phyloP scores from a whole-genome alignment of 2,797 vertebrate species.

The Clangula hyemalis region DNA sequence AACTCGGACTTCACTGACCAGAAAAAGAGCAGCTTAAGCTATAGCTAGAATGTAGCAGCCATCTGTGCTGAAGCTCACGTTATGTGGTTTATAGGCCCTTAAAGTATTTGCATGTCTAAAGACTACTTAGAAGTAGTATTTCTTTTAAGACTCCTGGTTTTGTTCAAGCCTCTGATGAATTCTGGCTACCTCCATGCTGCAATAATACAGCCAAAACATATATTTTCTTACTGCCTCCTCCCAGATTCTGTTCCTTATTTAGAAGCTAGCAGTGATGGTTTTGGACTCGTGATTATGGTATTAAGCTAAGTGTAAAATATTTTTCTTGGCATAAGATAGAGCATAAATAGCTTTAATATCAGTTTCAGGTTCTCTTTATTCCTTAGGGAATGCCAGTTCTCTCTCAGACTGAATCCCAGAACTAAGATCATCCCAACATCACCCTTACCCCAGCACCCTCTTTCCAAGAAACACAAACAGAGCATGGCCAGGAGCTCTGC shows the following conservation, averaged over 20 bases:
- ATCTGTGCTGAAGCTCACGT: not conserved
- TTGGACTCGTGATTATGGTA: slow-evolving; percentile 53
- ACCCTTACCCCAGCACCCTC: not conserved
- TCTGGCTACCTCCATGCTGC: slow-evolving; percentile 14
- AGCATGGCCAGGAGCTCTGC: not conserved
- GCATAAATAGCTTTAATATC: slow-evolving; percentile 44
- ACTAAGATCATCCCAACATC: not conserved
- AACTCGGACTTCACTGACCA: not conserved
- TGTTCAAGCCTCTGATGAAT: slow-evolving; percentile 43
- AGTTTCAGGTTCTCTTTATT: slow-evolving; percentile 29
- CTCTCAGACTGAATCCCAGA: not conserved
- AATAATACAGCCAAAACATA: slow-evolving; percentile 68
- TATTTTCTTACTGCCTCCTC: slow-evolving; percentile 68
- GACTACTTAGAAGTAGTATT: slow-evolving; percentile 20
- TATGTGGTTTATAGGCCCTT: slow-evolving; percentile 5
- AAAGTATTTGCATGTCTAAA: not conserved
- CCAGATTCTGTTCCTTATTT: slow-evolving; percentile 71
- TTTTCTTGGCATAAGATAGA: slow-evolving; percentile 59
- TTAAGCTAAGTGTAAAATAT: slow-evolving; percentile 67
- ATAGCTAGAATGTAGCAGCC: not conserved
- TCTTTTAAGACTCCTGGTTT: slow-evolving; percentile 43
- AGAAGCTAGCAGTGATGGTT: slow-evolving; percentile 58
- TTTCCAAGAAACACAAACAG: slow-evolving; percentile 8
- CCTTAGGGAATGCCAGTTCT: slow-evolving; percentile 9
- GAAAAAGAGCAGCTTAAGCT: not conserved